Base-by-base conservation (phyloP, 2,888 invertebrate genomes). In the Pseudanteris insignis region DNA sequence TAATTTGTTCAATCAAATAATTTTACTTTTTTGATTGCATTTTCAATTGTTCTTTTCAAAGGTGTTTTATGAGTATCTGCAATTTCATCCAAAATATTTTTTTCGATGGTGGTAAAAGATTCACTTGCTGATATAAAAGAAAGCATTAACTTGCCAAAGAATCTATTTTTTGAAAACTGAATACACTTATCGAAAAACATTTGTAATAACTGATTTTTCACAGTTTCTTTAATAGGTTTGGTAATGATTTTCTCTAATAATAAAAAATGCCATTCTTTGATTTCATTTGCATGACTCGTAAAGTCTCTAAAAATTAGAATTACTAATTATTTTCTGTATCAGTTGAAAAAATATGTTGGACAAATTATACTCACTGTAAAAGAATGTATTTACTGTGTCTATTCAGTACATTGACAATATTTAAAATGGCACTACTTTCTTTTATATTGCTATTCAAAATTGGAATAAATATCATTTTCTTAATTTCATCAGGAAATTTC, bases 221-320 rank as follows among this genome's bases (percentile, higher is more conserved):
- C 41, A 9, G 29, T 40, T 2, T 55, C 53, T 2, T 76, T 69
- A 4, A 67, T 25, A 15, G 64, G 47, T 33, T 59, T 37, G 21
- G 63, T 24, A 8, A 69, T 40, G 7, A 68, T 44, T 18, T 70
- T 34, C 10, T 70, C 60, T 18, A 77, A 41, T 8, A 77, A 21
- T 10, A 48, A 11, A 30, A 76, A 60, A 40, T 78, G 78, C 77
- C 77, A 78, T 29, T 63, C 47, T 50, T 71, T 71, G 1, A 77
- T 51, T 47, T 75, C 74, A 36, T 68, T 65, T 2, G 68, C 70
- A 2, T 58, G 13, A 2, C 33, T 43, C 2, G 70, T 40, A 46
- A 74, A 75, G 18, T 70, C 66, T n/a, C 78, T 78, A 43, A 8
- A 65, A n/a, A n/a, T n/a, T n/a, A n/a, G n/a, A n/a, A n/a, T n/a